Conservation (phyloP, 2,888 invertebrate genomes). For the Sipunculus nudus region DNA sequence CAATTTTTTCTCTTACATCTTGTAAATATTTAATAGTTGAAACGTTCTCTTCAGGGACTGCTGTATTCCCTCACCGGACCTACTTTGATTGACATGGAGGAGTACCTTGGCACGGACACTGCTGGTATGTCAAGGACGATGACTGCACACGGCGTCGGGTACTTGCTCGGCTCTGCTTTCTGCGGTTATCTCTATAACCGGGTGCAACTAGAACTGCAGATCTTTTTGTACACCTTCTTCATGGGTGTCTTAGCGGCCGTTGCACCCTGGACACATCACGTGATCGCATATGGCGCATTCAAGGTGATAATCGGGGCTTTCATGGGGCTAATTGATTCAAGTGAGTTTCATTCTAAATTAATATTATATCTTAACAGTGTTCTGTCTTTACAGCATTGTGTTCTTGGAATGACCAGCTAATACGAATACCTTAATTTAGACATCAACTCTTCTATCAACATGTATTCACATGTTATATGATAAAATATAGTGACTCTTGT, state of each 20-base stretch:
- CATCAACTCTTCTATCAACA: no score
- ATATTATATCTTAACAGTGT: no score
- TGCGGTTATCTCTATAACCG: conserved; percentile 24
- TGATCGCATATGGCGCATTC: conserved; percentile 3
- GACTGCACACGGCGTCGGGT: conserved; percentile 9
- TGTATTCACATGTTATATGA: no score
- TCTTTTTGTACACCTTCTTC: conserved; percentile 3
- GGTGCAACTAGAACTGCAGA: conserved; percentile 14
- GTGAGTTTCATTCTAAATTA: conserved; percentile 9
- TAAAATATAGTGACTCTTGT: no score
- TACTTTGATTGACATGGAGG: conserved; percentile 22
- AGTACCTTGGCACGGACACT: conserved; percentile 6
- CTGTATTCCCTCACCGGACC: conserved; percentile 14
- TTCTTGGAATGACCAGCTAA: no score
- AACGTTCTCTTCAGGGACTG: conserved; percentile 23
- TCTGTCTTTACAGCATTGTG: no score
- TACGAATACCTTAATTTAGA: no score
- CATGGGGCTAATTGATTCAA: conserved; percentile 22
- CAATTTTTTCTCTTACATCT: no score
- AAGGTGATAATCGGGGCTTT: conserved; percentile 10
- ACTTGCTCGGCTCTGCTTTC: conserved; percentile 18
- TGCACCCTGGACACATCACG: conserved; percentile 1
- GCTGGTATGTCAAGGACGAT: conserved; percentile 10
- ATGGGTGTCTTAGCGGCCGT: background rate
- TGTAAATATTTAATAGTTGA: no score